Evolutionary conservation across 2,888 invertebrate species (phyloP).

Genomic region (Ophraella communa): DNA sequence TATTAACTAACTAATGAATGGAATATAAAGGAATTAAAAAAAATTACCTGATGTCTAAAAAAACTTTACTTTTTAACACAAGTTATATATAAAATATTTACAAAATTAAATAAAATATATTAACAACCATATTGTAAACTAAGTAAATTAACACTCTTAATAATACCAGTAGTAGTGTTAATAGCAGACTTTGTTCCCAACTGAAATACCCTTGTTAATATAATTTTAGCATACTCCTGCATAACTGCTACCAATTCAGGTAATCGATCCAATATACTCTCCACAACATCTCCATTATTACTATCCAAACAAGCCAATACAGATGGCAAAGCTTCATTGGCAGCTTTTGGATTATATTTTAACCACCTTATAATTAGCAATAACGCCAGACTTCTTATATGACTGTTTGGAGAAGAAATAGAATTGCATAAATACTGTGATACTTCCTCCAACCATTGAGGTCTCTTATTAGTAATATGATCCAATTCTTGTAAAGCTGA

Average conservation of each 20-base stretch:
- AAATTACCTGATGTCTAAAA: too few species aligned
- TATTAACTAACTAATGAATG: too few species aligned
- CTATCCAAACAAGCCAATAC: conserved; percentile 84
- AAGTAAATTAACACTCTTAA: conserved; percentile 79
- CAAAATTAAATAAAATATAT: conserved; percentile 4
- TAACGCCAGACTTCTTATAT: conserved; percentile 75
- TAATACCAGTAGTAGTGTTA: conserved; percentile 77
- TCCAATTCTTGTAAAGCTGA: conserved; percentile 77
- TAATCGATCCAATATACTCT: conserved; percentile 79
- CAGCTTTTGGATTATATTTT: conserved; percentile 66
- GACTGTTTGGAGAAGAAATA: conserved; percentile 68
- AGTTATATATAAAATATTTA: too few species aligned
- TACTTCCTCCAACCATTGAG: conserved; percentile 71
- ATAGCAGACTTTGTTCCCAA: conserved; percentile 80
- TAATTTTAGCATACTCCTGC: conserved; percentile 82
- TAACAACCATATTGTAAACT: conserved; percentile 85
- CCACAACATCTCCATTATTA: conserved; percentile 78
- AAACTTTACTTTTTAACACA: too few species aligned
- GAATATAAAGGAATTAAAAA: too few species aligned
- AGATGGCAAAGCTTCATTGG: conserved; percentile 73
- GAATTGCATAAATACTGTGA: conserved; percentile 70
- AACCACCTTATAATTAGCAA: conserved; percentile 74
- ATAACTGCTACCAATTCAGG: conserved; percentile 83
- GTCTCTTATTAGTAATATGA: conserved; percentile 72
- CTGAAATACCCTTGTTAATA: conserved; percentile 82